Base-by-base conservation (phyloP, 2,888 invertebrate species). In the Drosophila diplacantha region DNA sequence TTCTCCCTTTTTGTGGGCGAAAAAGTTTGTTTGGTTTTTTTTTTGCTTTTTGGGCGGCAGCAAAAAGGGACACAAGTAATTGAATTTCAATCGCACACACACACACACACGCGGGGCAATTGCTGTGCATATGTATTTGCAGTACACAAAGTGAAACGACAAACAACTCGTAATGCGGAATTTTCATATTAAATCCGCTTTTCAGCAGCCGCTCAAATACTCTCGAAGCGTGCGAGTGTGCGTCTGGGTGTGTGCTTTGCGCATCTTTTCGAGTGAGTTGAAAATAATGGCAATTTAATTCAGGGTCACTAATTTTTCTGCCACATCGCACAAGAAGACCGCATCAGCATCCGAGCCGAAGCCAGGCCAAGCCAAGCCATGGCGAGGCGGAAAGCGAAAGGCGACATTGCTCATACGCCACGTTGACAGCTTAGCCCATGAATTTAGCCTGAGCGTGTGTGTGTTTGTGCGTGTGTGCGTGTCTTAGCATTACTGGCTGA, bases 241-340 rank as follows among this genome's bases (percentile, higher is more conserved):
- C 37, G 37, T 37, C 37, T 37, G 37, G 12, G 55, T 60, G 58
- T 64, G 51, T 66, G 43, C 24, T 61, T 61, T 81, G 76, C 59
- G 72, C 63, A 64, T 72, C 72, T 69, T 79, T 76, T 82, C 82
- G 75, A 83, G 74, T 80, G 75, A 75, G 78, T 81, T 84, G 70
- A 81, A 78, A 81, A 81, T 84, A 85, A 85, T 85, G 84, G 81
- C 80, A 72, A 81, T 78, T 83, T 83, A 75, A 85, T 85, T 84
- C 85, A 85, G 85, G 83, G 83, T 84, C 83, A 83, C 85, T 83
- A 84, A 83, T 83, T 83, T 81, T 85, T 84, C 83, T 74, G 73
- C 80, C 77, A 69, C 71, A 75, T 72, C 68, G 75, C 81, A 83
- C 81, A 74, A 54, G 70, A 71, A 74, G 75, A 69, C 71, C 63